These are phyloP conservation scores for Aplodontia rufa DNA, from an alignment of 2,113 vertebrate genomes.

Conservation along the genomic window DNA sequence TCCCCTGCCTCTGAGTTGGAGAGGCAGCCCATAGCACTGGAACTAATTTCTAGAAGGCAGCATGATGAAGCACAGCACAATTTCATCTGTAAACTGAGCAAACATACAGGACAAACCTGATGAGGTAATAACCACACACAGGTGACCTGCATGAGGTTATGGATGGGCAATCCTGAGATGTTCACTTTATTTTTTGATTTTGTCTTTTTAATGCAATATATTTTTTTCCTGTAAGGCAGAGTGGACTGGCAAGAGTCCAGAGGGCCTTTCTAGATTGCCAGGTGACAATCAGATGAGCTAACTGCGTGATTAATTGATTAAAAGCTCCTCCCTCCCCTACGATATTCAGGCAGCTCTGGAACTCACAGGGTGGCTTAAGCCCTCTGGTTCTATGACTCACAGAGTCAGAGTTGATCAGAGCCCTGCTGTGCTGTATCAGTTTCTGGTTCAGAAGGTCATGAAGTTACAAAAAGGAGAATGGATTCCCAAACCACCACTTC, in stretches of 20 bases:
- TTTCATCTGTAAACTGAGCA: background rate
- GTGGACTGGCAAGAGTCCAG: background rate
- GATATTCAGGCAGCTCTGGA: background rate
- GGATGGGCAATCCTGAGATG: background rate
- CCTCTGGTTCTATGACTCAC: rapidly evolving
- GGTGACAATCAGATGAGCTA: background rate
- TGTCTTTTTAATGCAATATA: background rate
- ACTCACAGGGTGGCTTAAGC: rapidly evolving
- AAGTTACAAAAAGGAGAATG: no score
- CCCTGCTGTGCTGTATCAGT: background rate
- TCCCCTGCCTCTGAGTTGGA: background rate
- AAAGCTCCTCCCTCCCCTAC: background rate
- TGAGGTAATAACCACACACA: rapidly evolving
- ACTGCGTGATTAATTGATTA: background rate
- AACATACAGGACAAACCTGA: rapidly evolving
- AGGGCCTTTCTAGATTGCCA: background rate
- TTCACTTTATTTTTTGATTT: background rate
- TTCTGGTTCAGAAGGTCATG: background rate
- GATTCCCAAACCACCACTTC: background rate
- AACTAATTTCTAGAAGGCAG: no score
- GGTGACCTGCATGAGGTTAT: background rate
- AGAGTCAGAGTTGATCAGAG: rapidly evolving
- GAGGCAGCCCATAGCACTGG: rapidly evolving
- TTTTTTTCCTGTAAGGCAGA: background rate
- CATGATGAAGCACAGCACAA: rapidly evolving